A percentile compares a stretch with the other conserved stretches of the same genome.
Conservation (phyloP, 2,888 invertebrate genomes). For the Megamerina dolium region DNA sequence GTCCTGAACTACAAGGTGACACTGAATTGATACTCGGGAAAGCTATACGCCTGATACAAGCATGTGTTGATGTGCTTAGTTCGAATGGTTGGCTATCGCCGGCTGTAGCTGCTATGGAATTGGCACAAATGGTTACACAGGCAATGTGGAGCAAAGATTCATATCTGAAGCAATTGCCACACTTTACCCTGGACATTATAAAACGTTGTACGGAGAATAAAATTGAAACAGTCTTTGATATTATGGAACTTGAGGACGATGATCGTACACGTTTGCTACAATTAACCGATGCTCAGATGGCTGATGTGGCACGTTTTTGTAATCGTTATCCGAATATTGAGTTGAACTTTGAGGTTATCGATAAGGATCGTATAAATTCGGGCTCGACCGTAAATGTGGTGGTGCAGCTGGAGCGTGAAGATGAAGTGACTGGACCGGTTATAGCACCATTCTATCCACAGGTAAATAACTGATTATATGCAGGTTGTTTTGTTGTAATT, state of each 20-base stretch:
- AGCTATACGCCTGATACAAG: conserved; percentile 81
- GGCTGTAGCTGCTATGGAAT: conserved; percentile 98
- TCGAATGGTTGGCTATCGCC: conserved; percentile 98
- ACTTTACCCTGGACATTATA: conserved; percentile 83
- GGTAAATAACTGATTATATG: conserved; percentile 50
- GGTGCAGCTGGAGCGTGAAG: conserved; percentile 91
- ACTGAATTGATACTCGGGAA: conserved; percentile 81
- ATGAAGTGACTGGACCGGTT: conserved; percentile 93
- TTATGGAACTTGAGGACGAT: conserved; percentile 79
- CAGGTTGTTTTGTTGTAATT: not conserved
- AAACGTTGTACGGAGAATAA: conserved; percentile 84
- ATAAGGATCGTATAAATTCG: conserved; percentile 70
- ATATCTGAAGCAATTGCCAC: conserved; percentile 93
- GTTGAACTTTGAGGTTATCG: conserved; percentile 82
- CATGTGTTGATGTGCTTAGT: conserved; percentile 92
- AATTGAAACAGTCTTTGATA: conserved; percentile 69
- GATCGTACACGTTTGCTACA: conserved; percentile 74
- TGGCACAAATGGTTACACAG: conserved; percentile 99
- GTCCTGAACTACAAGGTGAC: conserved; percentile 94
- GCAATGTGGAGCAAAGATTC: conserved; percentile 99
- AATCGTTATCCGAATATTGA: conserved; percentile 99
- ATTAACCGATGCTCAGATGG: conserved; percentile 83
- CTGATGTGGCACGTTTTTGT: conserved; percentile 97
- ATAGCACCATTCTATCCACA: conserved; percentile 98
- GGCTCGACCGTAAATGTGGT: conserved; percentile 85